A percentile compares a stretch with the other conserved stretches of the same genome.
Evolutionary conservation across 2,888 invertebrate genomes (phyloP).

Genomic region (Opisthograptis luteolata): DNA sequence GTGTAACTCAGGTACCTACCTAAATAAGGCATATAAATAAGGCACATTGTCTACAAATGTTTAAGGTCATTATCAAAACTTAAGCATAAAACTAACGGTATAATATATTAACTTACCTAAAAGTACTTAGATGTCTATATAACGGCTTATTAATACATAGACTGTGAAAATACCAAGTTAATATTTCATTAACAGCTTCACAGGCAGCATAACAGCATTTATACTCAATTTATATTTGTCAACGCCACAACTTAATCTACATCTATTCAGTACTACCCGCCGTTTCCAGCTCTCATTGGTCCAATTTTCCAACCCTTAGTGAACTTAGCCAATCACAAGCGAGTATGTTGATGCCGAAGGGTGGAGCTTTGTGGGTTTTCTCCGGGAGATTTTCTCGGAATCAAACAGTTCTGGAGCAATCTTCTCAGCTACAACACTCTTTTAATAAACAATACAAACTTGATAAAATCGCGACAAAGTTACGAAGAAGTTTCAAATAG

Average conservation of each 20-base stretch:
- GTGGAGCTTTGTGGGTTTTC: conserved; percentile 78
- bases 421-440: conserved; percentile 53
- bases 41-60: too few relatives aligned
- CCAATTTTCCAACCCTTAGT: conserved; percentile 70
- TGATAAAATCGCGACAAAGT: conserved; percentile 46
- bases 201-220: conserved; percentile 65
- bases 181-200: conserved; percentile 64
- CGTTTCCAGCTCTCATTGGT: conserved; percentile 61
- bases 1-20: too few relatives aligned
- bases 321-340: conserved; percentile 62
- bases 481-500: conserved; percentile 45
- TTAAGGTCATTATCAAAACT: too few relatives aligned
- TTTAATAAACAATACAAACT: conserved; percentile 38
- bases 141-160: too few relatives aligned
- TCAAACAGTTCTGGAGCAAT: conserved; percentile 66
- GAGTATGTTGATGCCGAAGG: conserved; percentile 57
- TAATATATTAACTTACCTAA: too few relatives aligned
- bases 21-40: too few relatives aligned
- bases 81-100: too few relatives aligned
- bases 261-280: conserved; percentile 75
- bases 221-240: conserved; percentile 73
- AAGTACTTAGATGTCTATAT: too few relatives aligned
- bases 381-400: conserved; percentile 64
- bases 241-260: conserved; percentile 81
- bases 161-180: conserved; percentile 5